These are phyloP conservation scores for Poecilia gillii DNA, from an alignment of 2,797 vertebrate genomes.

Conservation along the genomic window DNA sequence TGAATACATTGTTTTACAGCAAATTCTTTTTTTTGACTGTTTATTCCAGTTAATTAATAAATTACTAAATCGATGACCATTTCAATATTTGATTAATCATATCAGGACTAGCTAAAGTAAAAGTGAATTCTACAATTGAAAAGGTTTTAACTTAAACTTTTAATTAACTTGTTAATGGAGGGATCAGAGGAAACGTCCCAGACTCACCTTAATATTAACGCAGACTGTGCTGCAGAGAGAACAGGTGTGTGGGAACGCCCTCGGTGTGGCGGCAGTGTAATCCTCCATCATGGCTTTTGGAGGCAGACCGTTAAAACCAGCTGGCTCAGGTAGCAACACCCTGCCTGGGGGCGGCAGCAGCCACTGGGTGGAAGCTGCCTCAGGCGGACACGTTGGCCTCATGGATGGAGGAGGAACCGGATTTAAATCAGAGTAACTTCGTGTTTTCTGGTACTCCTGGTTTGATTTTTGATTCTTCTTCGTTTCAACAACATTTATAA, in stretches of 20 bases:
- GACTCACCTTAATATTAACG: conserved; percentile 93
- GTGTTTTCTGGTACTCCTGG: neutral
- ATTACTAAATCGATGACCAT: neutral
- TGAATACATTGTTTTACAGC: neutral
- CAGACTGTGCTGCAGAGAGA: conserved; percentile 95
- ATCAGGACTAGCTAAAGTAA: neutral
- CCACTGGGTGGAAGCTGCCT: neutral
- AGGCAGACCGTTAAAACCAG: conserved; percentile 79
- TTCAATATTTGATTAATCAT: neutral
- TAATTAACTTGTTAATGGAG: too few relatives aligned
- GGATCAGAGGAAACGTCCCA: neutral
- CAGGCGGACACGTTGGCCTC: neutral
- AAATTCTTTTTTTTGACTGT: neutral
- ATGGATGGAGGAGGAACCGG: neutral
- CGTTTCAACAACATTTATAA: neutral
- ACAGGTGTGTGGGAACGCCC: conserved; percentile 95
- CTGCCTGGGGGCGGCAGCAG: neutral
- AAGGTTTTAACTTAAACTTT: too few relatives aligned
- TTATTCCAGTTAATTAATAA: neutral
- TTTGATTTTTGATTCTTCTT: neutral
- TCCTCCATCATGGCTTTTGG: conserved; percentile 93
- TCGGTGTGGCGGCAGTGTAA: conserved; percentile 90
- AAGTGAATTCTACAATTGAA: too few relatives aligned
- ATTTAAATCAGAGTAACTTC: neutral
- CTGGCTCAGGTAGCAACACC: neutral